phyloP scores from a whole-genome alignment of 2,113 vertebrate genomes.

The Gasterosteus nipponicus region DNA sequence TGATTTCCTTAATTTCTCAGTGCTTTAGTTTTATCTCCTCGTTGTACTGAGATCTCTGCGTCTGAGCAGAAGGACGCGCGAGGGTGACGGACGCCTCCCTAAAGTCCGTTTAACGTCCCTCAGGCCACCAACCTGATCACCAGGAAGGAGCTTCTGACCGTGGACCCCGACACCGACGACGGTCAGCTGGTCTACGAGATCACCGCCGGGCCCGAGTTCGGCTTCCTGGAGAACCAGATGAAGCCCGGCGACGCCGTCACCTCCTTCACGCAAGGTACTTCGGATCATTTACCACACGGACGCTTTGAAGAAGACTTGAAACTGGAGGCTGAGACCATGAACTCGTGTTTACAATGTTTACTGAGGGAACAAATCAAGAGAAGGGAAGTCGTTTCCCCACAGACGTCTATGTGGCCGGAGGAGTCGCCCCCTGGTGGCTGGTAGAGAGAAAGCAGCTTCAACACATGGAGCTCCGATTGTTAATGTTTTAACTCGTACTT shows the following conservation, averaged over 20 bases:
- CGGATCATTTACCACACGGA: too few species aligned
- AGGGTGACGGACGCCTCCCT: not conserved
- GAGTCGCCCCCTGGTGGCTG: not conserved
- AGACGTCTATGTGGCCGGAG: not conserved
- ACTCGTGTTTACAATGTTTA: too few species aligned
- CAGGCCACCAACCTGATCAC: constrained; percentile 94
- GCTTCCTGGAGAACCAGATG: constrained; percentile 90
- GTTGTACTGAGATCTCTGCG: too few species aligned
- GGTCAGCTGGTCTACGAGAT: constrained; percentile 90
- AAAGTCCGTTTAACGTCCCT: constrained; percentile 23
- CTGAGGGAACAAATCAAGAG: too few species aligned
- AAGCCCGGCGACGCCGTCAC: constrained; percentile 79
- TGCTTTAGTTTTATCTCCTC: too few species aligned
- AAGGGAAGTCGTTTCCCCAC: not conserved
- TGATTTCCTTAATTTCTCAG: too few species aligned
- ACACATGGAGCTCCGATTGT: not conserved
- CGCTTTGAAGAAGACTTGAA: too few species aligned
- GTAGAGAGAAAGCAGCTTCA: not conserved
- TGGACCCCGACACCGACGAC: constrained; percentile 93
- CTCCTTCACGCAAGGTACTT: constrained; percentile 91
- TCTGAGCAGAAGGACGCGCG: too few species aligned
- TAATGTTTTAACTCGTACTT: too few species aligned
- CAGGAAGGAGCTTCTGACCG: constrained; percentile 93
- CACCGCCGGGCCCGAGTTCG: constrained; percentile 83
- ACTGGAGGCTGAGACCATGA: too few species aligned